phyloP scores from a whole-genome alignment of 1,140 invertebrate genomes.

The Caerostris extrusa region DNA sequence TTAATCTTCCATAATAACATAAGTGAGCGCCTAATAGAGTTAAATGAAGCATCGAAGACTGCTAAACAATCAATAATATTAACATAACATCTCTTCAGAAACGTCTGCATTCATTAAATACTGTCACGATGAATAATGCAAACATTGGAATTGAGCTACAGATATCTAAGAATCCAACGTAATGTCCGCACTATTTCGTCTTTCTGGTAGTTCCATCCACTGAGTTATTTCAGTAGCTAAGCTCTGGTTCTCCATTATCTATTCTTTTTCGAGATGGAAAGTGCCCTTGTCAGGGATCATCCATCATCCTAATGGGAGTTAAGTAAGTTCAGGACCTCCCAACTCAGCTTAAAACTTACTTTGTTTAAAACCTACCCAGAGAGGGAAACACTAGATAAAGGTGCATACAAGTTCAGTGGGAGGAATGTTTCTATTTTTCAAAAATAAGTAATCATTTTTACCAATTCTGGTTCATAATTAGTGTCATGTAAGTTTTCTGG shows the following conservation, averaged over 20 bases:
- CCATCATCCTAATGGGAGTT: neutral
- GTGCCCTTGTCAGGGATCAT: neutral
- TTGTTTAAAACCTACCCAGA: neutral
- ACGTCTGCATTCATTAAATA: neutral
- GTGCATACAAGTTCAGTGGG: neutral
- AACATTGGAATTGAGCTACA: neutral
- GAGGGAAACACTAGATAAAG: neutral
- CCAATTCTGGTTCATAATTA: too few relatives aligned
- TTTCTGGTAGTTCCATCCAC: neutral
- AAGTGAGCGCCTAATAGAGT: too few relatives aligned
- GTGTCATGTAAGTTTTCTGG: too few relatives aligned
- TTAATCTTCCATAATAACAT: too few relatives aligned
- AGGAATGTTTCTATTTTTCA: too few relatives aligned
- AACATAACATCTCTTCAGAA: too few relatives aligned
- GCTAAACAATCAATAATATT: too few relatives aligned
- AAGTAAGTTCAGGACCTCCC: neutral
- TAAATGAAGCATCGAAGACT: too few relatives aligned
- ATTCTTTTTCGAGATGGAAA: neutral
- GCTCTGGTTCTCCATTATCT: neutral
- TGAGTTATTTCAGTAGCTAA: neutral
- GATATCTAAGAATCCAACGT: neutral
- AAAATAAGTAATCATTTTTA: too few relatives aligned
- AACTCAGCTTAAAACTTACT: neutral
- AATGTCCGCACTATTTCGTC: neutral
- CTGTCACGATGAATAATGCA: neutral